These are phyloP conservation scores for Lepidurus packardi DNA, from an alignment of 1,140 invertebrate species.

Conservation along the genomic window DNA sequence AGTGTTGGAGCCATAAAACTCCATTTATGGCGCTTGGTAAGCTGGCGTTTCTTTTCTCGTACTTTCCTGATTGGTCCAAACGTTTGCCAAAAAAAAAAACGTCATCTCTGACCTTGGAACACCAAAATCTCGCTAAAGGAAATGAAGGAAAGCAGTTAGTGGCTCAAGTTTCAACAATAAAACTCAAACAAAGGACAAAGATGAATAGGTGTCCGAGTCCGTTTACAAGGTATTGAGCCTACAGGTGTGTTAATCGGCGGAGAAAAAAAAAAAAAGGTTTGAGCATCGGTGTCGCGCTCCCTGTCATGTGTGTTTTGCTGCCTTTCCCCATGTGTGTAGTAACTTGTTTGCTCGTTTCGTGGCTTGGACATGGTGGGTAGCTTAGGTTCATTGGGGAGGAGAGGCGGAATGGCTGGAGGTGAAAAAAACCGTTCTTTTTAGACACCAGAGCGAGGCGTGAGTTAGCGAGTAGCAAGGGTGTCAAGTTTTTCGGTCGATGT, in stretches of 20 bases:
- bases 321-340: no score
- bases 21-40: constrained; percentile 9
- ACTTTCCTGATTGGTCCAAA: not conserved
- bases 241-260: not conserved
- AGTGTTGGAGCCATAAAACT: not conserved
- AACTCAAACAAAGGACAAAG: no score
- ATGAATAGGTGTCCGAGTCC: no score
- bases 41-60: not conserved
- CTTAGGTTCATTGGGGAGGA: no score
- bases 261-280: not conserved
- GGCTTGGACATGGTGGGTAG: no score
- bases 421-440: no score
- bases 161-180: no score
- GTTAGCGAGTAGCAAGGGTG: not conserved
- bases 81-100: not conserved
- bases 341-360: no score
- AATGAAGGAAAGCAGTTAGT: no score
- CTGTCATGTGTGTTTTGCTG: no score
- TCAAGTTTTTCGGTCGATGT: not conserved
- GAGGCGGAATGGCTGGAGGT: no score
- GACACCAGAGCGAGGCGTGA: not conserved
- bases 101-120: not conserved
- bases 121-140: not conserved
- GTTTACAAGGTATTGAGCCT: not conserved
- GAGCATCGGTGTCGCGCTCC: not conserved